phyloP scores from a whole-genome alignment of 2,113 vertebrate genomes.

The Neopipo cinnamomea region DNA sequence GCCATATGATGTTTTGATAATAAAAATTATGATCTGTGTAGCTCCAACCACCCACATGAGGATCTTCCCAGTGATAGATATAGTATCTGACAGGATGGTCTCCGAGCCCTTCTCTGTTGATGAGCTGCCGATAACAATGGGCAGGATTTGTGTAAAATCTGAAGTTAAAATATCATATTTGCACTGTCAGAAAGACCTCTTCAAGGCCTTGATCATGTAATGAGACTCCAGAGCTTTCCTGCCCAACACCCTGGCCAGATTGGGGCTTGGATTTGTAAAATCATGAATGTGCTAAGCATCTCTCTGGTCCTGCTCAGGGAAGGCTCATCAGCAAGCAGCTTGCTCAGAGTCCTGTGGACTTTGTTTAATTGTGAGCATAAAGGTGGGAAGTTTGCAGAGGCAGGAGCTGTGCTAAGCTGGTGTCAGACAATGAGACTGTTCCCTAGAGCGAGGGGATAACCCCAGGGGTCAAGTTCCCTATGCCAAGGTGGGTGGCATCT shows the following conservation, averaged over 20 bases:
- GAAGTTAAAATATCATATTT: background rate
- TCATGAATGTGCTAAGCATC: background rate
- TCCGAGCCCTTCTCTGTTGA: background rate
- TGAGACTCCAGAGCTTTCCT: background rate
- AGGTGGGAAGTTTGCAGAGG: background rate
- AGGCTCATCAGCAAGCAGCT: background rate
- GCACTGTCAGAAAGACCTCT: background rate
- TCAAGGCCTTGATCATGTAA: background rate
- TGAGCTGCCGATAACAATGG: background rate
- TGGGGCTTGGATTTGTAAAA: background rate
- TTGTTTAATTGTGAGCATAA: fast-evolving
- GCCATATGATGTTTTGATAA: conserved; percentile 10
- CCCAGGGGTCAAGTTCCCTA: fast-evolving
- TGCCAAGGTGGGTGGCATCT: background rate
- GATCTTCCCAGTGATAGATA: background rate
- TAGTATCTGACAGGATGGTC: background rate
- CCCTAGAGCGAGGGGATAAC: fast-evolving
- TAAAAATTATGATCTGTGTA: conserved; percentile 5
- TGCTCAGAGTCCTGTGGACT: background rate
- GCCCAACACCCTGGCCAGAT: background rate
- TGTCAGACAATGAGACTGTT: fast-evolving
- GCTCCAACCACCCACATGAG: background rate
- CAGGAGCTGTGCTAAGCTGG: background rate
- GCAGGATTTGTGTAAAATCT: background rate
- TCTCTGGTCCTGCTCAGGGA: background rate